phyloP scores from a whole-genome alignment of 2,888 invertebrate species.

The Macrosiphum euphorbiae region DNA sequence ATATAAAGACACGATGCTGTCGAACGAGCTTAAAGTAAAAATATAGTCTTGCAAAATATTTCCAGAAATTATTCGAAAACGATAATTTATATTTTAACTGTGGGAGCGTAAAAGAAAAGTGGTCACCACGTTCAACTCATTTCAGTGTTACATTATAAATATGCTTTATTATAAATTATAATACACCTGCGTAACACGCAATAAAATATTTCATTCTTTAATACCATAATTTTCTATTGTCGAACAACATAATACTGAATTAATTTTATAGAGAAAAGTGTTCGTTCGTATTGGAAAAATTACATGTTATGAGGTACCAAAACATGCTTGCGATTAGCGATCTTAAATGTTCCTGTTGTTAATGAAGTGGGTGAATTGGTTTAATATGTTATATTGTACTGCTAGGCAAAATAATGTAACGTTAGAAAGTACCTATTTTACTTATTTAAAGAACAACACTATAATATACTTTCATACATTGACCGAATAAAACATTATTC shows the following conservation, averaged over 20 bases:
- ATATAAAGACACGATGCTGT: background rate
- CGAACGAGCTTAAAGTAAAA: background rate
- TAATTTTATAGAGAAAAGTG: background rate
- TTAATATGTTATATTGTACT: background rate
- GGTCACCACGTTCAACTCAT: background rate
- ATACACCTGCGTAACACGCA: background rate
- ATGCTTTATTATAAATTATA: background rate
- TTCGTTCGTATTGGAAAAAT: background rate
- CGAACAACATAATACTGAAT: background rate
- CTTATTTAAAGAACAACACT: background rate
- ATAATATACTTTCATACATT: background rate
- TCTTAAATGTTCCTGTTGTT: background rate
- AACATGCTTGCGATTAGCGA: conserved; percentile 7
- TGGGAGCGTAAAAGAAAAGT: background rate
- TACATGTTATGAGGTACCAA: background rate
- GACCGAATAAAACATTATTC: background rate
- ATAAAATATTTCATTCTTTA: conserved; percentile 10
- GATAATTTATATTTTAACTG: background rate
- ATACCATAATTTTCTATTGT: background rate
- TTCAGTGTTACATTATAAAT: background rate
- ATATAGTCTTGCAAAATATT: background rate
- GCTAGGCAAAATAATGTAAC: background rate
- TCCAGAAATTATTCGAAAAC: background rate
- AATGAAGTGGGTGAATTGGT: background rate
- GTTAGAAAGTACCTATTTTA: background rate